A percentile compares a stretch with the other conserved stretches of the same genome.
phyloP scores from a whole-genome alignment of 2,888 invertebrate genomes.

The Archips crataeganus region DNA sequence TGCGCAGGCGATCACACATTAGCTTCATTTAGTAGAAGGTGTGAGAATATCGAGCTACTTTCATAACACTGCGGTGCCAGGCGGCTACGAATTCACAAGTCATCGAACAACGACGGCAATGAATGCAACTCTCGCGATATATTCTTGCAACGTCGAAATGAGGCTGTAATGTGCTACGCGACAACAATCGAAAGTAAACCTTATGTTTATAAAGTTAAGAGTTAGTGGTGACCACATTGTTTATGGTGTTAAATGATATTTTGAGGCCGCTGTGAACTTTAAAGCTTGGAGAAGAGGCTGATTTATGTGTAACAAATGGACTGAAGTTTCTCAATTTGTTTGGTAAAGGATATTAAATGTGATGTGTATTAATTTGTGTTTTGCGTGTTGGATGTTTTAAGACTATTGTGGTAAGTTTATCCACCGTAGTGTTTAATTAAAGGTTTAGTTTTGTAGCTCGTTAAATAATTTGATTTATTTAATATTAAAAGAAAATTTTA shows the following conservation, averaged over 20 bases:
- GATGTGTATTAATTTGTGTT: conserved; percentile 22
- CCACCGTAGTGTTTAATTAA: background rate
- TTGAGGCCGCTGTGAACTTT: conserved; percentile 4
- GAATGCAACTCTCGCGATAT: too few species aligned
- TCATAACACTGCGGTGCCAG: background rate
- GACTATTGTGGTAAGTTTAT: background rate
- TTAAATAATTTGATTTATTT: background rate
- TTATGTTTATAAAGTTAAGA: background rate
- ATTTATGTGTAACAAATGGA: conserved; percentile 34
- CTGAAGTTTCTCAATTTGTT: conserved; percentile 26
- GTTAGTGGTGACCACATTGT: background rate
- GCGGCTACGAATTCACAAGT: too few species aligned
- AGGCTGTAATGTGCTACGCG: background rate
- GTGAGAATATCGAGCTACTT: background rate
- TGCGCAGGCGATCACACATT: conserved; percentile 24
- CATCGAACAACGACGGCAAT: too few species aligned
- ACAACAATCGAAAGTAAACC: conserved; percentile 6
- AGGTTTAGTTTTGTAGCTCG: background rate
- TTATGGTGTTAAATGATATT: background rate
- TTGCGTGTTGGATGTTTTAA: background rate
- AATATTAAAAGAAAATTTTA: background rate
- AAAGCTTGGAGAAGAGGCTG: background rate
- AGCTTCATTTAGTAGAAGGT: background rate
- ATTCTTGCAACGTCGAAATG: too few species aligned
- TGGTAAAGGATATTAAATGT: conserved; percentile 20